Evolutionary conservation across 2,113 vertebrate species (phyloP).

Genomic region (Regulus satrapa): DNA sequence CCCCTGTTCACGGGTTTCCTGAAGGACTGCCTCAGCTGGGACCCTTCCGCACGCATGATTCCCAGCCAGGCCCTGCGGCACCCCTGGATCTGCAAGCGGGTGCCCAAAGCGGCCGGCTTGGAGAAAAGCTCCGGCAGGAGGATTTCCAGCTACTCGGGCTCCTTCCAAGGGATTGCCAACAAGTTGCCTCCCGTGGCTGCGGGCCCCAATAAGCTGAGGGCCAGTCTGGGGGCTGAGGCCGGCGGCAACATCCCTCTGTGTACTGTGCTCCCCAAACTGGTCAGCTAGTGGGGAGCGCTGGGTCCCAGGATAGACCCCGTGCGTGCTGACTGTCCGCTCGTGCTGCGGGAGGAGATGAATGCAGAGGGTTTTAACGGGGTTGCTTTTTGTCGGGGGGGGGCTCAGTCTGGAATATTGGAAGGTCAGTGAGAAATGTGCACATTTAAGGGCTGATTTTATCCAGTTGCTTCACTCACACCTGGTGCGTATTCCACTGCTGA

Average conservation of each 20-base stretch:
- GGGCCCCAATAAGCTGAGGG: slow-evolving; percentile 86
- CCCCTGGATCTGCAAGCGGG: slow-evolving; percentile 89
- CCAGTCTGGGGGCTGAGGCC: slow-evolving; percentile 83
- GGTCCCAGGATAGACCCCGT: background rate
- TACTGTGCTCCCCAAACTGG: slow-evolving; percentile 92
- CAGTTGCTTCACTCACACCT: slow-evolving; percentile 35
- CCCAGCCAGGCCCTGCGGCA: slow-evolving; percentile 90
- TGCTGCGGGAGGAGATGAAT: background rate
- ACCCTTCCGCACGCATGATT: slow-evolving; percentile 87
- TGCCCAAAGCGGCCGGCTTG: slow-evolving; percentile 75
- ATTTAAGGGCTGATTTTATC: slow-evolving; percentile 72
- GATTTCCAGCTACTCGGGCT: slow-evolving; percentile 79
- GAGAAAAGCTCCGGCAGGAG: slow-evolving; percentile 83
- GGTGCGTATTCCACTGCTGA: slow-evolving; percentile 40
- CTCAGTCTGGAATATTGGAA: slow-evolving; percentile 29
- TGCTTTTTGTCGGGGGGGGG: slow-evolving; percentile 56
- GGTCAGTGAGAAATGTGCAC: slow-evolving; percentile 13
- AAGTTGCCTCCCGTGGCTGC: slow-evolving; percentile 80
- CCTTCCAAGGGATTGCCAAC: slow-evolving; percentile 86
- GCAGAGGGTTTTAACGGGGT: slow-evolving; percentile 38
- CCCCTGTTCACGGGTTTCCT: slow-evolving; percentile 92
- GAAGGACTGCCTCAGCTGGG: slow-evolving; percentile 96
- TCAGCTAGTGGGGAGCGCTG: slow-evolving; percentile 73
- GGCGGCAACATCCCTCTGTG: slow-evolving; percentile 85
- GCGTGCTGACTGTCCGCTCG: slow-evolving; percentile 16